Evolutionary conservation across 1,140 invertebrate genomes (phyloP), one percentile per base, ranked within the genome.

Genomic region (Zaprionus tsacasi): DNA sequence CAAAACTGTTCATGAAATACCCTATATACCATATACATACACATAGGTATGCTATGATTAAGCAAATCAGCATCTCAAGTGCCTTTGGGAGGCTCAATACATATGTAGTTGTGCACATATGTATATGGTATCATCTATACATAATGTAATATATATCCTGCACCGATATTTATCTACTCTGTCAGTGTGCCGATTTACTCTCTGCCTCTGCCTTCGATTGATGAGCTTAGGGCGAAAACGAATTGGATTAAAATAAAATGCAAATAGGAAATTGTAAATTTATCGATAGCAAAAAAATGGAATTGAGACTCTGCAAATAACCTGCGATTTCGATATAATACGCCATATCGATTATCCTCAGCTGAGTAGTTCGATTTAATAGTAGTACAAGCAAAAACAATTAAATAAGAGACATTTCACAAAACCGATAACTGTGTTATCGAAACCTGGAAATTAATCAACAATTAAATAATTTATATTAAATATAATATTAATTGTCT

Each of bases 141-240:
- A 35, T 35, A 35, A 8, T 35, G 5, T 55, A n/a, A 5, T 36
- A 36, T 36, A 17, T 17, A 13, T 21, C 17, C 25, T 12, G 17
- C 17, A 12, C 45, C 15, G 10, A 50, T 12, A 11, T 50, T 10
- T 43, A 11, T 58, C 17, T 25, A 43, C 35, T 17, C 21, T 40
- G 17, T 0, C 33, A 10, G 10, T 43, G 21, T 43, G 21, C 13
- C 15, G 40, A n/a, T 60, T 15, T 45, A 11, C 50, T 25, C 6
- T 11, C 52, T 50, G 57, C 38, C 6, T 11, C 52, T 50, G 57
- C 38, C 48, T 43, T 57, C 48, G 69, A 82, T 72, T 76, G 76
- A 79, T 82, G 80, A 61, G 66, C 73, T 58, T 64, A 58, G 79
- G 60, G 52, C 56, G 63, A 76, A 82, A 82, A 82, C 78, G 64